Evolutionary conservation across 2,113 vertebrate species (phyloP), one percentile per base, ranked within the genome.

Genomic region (Nycticryphes semicollaris): DNA sequence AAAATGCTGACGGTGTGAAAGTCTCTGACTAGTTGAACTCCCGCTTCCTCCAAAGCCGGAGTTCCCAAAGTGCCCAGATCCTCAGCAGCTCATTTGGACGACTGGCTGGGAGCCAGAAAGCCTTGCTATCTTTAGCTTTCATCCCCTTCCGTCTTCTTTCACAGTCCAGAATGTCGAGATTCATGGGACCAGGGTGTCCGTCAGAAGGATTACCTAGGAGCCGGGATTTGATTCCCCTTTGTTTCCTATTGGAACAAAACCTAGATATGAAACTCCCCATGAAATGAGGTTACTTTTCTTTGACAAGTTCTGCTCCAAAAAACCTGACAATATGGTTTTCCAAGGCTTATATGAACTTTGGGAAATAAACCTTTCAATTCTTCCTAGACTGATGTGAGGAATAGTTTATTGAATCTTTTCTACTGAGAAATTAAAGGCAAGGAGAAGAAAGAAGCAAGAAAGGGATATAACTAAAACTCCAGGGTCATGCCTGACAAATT

Each of bases 221-320:
- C 17, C 4, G 3, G 91, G 57, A 89, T 96, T 91, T 87, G 33
- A 97, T 91, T 95, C 69, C 66, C 48, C 62, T 96, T 81, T 94
- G n/a, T 79, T 89, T 91, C 79, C 48, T 91, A 6, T 33, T 82
- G 67, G 77, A 96, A 57, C 9, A 85, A 94, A 96, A 94, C 80
- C 90, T 93, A 95, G 84, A 89, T 95, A 66, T 89, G 87, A 96
- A 97, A 74, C 68, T 86, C 75, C 68, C 82, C 90, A 93, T 94
- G 82, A 96, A 97, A 95, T 93, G 45, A 94, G 87, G 50, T 96
- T 95, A 94, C 53, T 75, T 79, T 91, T 91, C 62, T 83, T 54
- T 85, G 63, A 76, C 48, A 92, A 79, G 90, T 96, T 95, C 93
- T 96, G 94, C 96, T 96, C 94, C 95, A 96, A 92, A 97, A 97